Evolutionary conservation across 2,113 vertebrate species (phyloP).

Genomic region (Poeciliopsis turrubarensis): DNA sequence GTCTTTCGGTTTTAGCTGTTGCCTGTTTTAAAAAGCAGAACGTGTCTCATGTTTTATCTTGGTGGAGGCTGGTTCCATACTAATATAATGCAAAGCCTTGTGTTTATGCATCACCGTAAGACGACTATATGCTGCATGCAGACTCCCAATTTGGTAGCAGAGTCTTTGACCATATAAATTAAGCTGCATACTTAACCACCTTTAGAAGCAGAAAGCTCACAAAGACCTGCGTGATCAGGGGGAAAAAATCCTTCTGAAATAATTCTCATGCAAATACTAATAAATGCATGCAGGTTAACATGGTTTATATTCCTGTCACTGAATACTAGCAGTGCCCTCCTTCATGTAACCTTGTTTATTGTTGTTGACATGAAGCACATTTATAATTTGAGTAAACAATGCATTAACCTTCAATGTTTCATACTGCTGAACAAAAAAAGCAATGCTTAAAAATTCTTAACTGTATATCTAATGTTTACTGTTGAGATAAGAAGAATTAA

Average conservation of each 20-base stretch:
- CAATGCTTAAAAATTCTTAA: background rate
- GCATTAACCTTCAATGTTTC: background rate
- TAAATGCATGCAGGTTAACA: background rate
- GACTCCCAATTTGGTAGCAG: background rate
- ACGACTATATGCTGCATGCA: background rate
- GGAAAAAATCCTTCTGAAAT: background rate
- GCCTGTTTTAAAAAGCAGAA: background rate
- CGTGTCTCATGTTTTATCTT: background rate
- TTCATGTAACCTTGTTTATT: background rate
- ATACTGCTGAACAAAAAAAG: background rate
- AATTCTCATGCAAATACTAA: background rate
- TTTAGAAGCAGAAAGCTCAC: background rate
- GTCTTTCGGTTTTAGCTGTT: background rate
- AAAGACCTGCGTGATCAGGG: background rate
- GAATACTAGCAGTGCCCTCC: background rate
- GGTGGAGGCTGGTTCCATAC: background rate
- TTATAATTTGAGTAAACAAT: background rate
- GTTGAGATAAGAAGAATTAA: background rate
- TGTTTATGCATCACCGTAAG: background rate
- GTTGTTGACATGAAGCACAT: background rate
- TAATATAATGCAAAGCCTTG: background rate
- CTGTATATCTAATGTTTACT: background rate
- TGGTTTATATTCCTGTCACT: background rate
- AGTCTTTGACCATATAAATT: background rate
- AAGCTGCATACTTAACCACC: background rate